Conservation (phyloP, 2,888 invertebrate species). For the Thymelicus acteon region DNA sequence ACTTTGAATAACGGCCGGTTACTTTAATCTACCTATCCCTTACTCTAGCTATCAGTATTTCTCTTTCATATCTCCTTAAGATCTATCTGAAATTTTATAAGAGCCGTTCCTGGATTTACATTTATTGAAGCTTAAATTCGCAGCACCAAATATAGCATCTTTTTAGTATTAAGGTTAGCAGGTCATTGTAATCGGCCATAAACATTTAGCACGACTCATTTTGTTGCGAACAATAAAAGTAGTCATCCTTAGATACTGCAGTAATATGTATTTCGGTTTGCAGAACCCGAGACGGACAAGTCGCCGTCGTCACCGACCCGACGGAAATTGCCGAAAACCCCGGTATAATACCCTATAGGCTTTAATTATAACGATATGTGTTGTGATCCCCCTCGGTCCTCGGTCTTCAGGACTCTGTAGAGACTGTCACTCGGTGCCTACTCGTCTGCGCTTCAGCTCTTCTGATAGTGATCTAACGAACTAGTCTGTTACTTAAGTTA, state of each 20-base stretch:
- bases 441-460: conserved; percentile 77
- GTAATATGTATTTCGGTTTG: conserved; percentile 65
- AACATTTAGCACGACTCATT: too few species aligned
- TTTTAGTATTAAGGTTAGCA: too few species aligned
- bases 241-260: neutral
- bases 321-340: conserved; percentile 98
- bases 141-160: too few species aligned
- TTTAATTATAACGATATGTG: conserved; percentile 84
- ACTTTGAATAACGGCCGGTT: neutral
- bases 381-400: conserved; percentile 83
- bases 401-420: conserved; percentile 76
- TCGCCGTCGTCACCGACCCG: conserved; percentile 95
- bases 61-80: neutral
- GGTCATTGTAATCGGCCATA: too few species aligned
- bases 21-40: neutral
- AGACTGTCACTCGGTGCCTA: conserved; percentile 83
- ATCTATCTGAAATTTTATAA: too few species aligned
- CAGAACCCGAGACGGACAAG: conserved; percentile 95
- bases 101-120: too few species aligned
- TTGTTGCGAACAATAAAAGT: neutral
- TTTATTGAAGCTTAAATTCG: too few species aligned
- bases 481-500: conserved; percentile 57
- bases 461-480: conserved; percentile 55
- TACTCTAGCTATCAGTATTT: too few species aligned
- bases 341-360: conserved; percentile 92